These are phyloP conservation scores for Florisuga fusca DNA, from an alignment of 2,797 vertebrate genomes.

Conservation along the genomic window DNA sequence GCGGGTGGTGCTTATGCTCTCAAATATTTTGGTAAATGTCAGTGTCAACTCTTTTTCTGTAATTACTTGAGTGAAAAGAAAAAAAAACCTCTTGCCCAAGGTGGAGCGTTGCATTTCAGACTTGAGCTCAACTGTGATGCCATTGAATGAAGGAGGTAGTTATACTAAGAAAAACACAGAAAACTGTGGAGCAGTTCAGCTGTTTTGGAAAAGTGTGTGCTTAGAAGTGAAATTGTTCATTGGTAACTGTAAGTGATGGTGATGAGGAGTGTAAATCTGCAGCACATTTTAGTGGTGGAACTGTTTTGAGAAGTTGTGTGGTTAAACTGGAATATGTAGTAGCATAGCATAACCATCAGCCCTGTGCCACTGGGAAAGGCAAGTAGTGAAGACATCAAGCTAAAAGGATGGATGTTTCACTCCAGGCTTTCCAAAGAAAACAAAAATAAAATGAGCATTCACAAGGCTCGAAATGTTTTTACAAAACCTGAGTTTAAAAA, in stretches of 20 bases:
- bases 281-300: background rate
- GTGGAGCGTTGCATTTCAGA: slow-evolving; percentile 25
- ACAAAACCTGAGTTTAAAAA: slow-evolving; percentile 7
- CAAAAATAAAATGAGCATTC: slow-evolving; percentile 13
- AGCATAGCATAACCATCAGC: background rate
- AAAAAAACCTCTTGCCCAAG: background rate
- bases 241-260: background rate
- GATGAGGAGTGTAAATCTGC: background rate
- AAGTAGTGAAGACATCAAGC: background rate
- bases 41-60: slow-evolving; percentile 23
- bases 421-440: slow-evolving; percentile 38
- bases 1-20: slow-evolving; percentile 1
- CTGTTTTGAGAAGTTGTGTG: slow-evolving; percentile 27
- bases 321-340: background rate
- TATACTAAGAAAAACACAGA: slow-evolving; percentile 25
- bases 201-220: background rate
- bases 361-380: background rate
- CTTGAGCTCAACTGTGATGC: slow-evolving; percentile 2
- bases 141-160: background rate
- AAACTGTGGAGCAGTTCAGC: background rate
- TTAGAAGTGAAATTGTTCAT: background rate
- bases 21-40: slow-evolving; percentile 63
- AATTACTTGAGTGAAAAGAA: slow-evolving; percentile 56
- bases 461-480: background rate
- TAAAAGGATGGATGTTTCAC: background rate